Base-by-base conservation (phyloP, 2,888 invertebrate genomes). In the Oxytorus armatus region DNA sequence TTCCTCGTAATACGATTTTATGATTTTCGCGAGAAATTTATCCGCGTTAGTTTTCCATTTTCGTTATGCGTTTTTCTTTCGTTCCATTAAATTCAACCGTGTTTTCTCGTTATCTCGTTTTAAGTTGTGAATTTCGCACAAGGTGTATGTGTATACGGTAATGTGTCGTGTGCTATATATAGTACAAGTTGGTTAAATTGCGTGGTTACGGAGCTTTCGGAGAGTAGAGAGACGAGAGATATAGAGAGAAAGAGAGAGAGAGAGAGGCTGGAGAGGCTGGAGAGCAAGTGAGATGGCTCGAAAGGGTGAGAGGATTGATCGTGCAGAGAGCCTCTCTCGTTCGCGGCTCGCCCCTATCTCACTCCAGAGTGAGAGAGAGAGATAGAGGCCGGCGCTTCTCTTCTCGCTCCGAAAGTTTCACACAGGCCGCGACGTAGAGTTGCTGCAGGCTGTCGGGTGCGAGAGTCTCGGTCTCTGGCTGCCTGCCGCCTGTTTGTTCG, bases 341-440 rank as follows among this genome's bases (percentile, higher is more conserved):
- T 79, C 59, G 33, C 74, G 47, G 59, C 49, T 66, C 44, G 47
- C 68, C 47, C 59, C 68, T 51, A 59, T 51, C 49, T 25, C 39
- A 44, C 29, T 18, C 42, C 8, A 16, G 55, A 59, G 57, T 25
- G 61, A 61, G 76, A 82, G 83, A 79, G 80, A 59, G 85, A 83
- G 83, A 83, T 81, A 82, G 79, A 82, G 77, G 83, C 84, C 81
- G 85, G 85, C 86, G 82, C 86, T 86, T 86, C 79, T 79, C 79
- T 79, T 65, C 66, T 76, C 79, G 79, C 76, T 85, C 83, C 84
- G 86, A 86, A 86, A 86, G 83, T 86, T 83, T 77, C 83, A 81
- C 77, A 83, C 69, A 69, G 69, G 80, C 82, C 57, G 69, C 79
- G 57, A 72, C 68, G 36, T 29, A 74, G 63, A 55, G 77, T 65